Percentiles rank a stretch among this genome's conserved stretches.
phyloP scores from a whole-genome alignment of 2,797 vertebrate genomes.

The Sebastes jordani region DNA sequence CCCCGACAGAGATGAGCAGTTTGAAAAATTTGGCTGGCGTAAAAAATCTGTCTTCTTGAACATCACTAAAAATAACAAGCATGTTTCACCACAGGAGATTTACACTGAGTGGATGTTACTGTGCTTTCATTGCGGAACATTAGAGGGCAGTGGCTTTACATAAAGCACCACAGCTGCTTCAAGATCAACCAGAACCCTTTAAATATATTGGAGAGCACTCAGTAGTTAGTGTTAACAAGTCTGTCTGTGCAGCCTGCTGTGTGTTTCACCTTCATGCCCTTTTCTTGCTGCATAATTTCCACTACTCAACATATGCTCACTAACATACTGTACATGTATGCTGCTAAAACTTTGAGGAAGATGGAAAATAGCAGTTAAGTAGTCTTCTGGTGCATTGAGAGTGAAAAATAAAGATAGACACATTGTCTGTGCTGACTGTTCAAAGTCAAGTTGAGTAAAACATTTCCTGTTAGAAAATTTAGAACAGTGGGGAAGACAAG shows the following conservation, averaged over 20 bases:
- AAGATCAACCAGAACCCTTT: conserved; percentile 34
- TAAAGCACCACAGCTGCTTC: conserved; percentile 21
- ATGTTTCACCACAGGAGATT: conserved; percentile 47
- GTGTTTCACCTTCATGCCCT: conserved; percentile 31
- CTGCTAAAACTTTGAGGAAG: not conserved
- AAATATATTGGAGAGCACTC: conserved; percentile 1
- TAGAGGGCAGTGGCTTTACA: conserved; percentile 63
- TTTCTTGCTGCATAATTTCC: conserved; percentile 11
- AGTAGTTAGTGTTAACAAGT: conserved; percentile 35
- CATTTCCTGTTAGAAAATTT: conserved; percentile 39
- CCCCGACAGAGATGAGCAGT: conserved; percentile 44
- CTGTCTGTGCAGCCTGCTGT: conserved; percentile 13
- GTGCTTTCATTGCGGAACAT: conserved; percentile 55
- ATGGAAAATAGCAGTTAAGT: not conserved
- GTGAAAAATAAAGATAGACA: conserved; percentile 1
- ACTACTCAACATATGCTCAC: not conserved
- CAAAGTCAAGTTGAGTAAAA: conserved; percentile 40
- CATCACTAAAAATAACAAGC: conserved; percentile 59
- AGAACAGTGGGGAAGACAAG: conserved; percentile 8
- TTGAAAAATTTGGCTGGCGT: conserved; percentile 38
- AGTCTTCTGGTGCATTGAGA: not conserved
- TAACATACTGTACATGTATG: not conserved
- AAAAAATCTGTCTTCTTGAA: conserved; percentile 34
- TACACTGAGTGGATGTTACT: conserved; percentile 15
- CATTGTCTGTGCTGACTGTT: conserved; percentile 29